Percentiles rank a stretch among this genome's conserved stretches.
Evolutionary conservation across 2,113 vertebrate genomes (phyloP).

Genomic region (Pteropus alecto): DNA sequence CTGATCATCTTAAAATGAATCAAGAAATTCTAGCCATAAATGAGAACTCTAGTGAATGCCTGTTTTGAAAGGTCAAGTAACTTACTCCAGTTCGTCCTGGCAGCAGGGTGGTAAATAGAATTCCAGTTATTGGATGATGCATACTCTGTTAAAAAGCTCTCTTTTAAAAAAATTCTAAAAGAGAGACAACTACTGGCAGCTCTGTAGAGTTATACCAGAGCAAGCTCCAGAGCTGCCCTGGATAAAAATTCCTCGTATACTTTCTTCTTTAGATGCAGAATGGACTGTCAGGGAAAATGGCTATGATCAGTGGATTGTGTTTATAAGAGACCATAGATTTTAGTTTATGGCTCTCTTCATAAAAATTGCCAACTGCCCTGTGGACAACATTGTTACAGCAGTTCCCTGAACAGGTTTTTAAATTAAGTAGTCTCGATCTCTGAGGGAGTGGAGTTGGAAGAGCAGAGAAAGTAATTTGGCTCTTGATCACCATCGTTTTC

Average conservation of each 20-base stretch:
- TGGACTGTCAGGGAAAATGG: neutral
- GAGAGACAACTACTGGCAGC: neutral
- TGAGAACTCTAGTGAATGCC: neutral
- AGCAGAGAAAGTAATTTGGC: constrained; percentile 56
- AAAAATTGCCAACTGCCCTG: neutral
- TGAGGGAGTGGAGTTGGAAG: constrained; percentile 9
- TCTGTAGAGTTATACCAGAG: neutral
- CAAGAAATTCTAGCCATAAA: neutral
- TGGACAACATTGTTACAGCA: neutral
- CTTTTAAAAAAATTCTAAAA: neutral
- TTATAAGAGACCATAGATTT: neutral
- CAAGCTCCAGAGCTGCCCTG: neutral
- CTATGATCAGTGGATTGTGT: neutral
- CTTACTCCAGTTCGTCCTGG: neutral
- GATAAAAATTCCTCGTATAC: neutral
- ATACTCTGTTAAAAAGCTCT: neutral
- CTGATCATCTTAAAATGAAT: neutral
- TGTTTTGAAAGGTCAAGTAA: neutral
- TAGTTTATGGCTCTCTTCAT: neutral
- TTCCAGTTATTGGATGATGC: neutral
- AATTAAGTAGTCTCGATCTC: constrained; percentile 11
- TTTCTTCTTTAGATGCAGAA: neutral
- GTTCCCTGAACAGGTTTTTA: neutral
- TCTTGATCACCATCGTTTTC: constrained; percentile 29
- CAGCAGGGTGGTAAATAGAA: neutral